A percentile compares a stretch with the other conserved stretches of the same genome.
phyloP scores from a whole-genome alignment of 2,888 invertebrate species.

The Listrodromus nycthemerus region DNA sequence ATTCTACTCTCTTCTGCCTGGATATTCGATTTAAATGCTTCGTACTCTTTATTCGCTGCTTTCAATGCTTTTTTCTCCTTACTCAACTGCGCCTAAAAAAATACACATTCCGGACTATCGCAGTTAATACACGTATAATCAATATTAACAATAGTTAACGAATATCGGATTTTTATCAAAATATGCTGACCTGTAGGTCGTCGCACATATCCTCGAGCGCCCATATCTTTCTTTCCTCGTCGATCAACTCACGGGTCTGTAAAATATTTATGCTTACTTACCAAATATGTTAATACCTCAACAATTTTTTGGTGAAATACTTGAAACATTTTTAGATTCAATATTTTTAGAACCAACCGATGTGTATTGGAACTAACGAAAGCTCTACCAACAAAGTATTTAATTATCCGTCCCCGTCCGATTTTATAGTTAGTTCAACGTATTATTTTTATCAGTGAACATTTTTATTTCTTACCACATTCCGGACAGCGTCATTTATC shows the following conservation, averaged over 20 bases:
- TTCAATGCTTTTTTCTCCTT: not conserved
- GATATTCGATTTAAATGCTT: constrained; percentile 94
- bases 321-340: no score
- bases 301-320: no score
- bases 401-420: no score
- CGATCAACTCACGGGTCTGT: not conserved
- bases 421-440: no score
- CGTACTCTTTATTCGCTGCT: constrained; percentile 85
- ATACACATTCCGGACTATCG: not conserved
- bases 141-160: not conserved
- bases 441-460: no score
- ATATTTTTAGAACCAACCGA: no score
- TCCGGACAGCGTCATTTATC: not conserved
- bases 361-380: no score
- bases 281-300: no score
- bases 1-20: constrained; percentile 97
- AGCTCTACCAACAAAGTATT: no score
- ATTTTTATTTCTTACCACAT: not conserved
- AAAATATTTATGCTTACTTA: not conserved
- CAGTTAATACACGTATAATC: not conserved
- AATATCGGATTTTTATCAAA: not conserved
- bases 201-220: not conserved
- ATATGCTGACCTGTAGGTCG: not conserved
- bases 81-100: not conserved
- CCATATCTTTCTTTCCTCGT: not conserved